Evolutionary conservation across 2,113 vertebrate genomes (phyloP), one percentile per base, ranked within the genome.

Genomic region (Stigmatopora argus): DNA sequence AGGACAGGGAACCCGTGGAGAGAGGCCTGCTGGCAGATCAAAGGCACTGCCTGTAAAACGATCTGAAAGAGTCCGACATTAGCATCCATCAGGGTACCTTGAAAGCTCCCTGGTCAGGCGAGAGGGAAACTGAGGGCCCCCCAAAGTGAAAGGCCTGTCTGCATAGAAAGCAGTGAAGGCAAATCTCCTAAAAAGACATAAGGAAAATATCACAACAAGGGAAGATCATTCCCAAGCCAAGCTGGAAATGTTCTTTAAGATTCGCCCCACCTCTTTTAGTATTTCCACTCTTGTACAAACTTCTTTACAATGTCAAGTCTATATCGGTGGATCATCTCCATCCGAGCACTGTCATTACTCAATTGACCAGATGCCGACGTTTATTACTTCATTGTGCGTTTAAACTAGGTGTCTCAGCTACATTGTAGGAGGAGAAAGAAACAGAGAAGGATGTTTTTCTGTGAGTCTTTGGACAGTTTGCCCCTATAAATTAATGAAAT

Each of bases 21-120:
- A 88, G 88, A 92, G 89, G 89, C 85, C 89, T 91, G 90, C 89
- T 92, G 91, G 92, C 90, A 92, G 92, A 94, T 94, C 93, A 94
- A 93, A 93, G 91, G 84, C 87, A 84, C 71, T 70, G 71, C 81
- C 88, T 89, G 92, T 93, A 93, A 94, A 94, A 90, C 70, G 88
- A 94, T 93, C 91, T 91, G 92, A 93, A 92, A 92, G 89, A 90
- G 89, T 90, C 86, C 89, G 69, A 89, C 91, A 91, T 92, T 93
- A 94, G 91, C 91, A 93, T 93, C 92, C 91, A 93, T 93, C 93
- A 93, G 90, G 89, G 86, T 93, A 91, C 89, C 91, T 92, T 93
- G 90, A 93, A 91, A 91, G 90, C 86, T 87, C 92, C 90, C 91
- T 90, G 88, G 90, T 92, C 85, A 83, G 87, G 79, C 87, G 90